Base-by-base conservation (phyloP, 2,113 vertebrate species). In the Carassius auratus region DNA sequence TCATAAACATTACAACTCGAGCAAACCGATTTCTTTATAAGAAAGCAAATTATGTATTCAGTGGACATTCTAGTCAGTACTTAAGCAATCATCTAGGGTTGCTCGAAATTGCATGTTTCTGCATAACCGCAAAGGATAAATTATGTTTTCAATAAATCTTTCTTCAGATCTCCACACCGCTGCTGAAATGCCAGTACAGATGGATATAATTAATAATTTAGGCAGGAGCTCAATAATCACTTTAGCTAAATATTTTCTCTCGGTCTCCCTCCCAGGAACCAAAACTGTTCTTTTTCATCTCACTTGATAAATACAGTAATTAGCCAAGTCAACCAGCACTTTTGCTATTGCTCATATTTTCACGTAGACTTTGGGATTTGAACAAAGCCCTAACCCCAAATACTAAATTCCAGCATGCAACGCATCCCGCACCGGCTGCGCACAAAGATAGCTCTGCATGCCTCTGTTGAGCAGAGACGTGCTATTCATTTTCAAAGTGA, bases 231-330 rank as follows among this genome's bases (percentile, higher is more conserved):
- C 12, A 79, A 59, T 59, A 36, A 79, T 79, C 55, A n/a, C 55
- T 79, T 79, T 6, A 79, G 30, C 55, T 42, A 55, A 79, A 78
- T 59, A 76, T 76, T 50, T 76, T 45, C 21, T 45, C 42, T 74
- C 19, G 30, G 8, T 36, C 17, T 21, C 68, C 36, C 36, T 73
- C 69, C 45, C 74, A 76, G 45, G 45, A 76, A 52, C n/a, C 45
- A 1, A 48, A 52, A 52, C n/a, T 50, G 45, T 76, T 48, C 13
- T 76, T 76, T 52, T 76, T 76, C 68, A 71, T 71, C 68, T 76
- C 74, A 45, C 74, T 76, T 52, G 74, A 52, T 76, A 52, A 52
- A 76, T 52, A 52, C 23, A 48, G 74, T 76, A 76, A 76, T 76
- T 76, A 76, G 74, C 36, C 45, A 76, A 52, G 45, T 76, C 74